These are phyloP conservation scores for Vireo griseus DNA, from an alignment of 2,797 vertebrate genomes.

Conservation along the genomic window DNA sequence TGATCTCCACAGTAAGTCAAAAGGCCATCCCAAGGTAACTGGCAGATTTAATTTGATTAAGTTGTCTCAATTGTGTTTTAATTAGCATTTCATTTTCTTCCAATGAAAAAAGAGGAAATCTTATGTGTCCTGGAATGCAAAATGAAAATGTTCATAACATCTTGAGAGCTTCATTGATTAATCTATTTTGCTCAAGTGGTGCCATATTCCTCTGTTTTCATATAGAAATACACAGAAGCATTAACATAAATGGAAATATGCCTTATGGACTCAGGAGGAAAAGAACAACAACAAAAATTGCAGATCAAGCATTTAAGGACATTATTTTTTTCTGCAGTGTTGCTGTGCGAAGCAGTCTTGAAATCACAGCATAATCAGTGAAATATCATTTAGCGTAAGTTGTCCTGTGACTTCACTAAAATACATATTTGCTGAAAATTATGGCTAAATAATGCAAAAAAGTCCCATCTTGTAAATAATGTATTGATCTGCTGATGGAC, in stretches of 20 bases:
- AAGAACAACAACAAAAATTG: neutral
- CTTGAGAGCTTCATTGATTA: neutral
- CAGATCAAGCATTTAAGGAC: neutral
- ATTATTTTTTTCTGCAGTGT: neutral
- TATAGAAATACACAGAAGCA: neutral
- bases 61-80: neutral
- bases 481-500: neutral
- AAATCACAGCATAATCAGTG: neutral
- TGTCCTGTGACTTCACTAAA: neutral
- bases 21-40: neutral
- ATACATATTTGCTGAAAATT: neutral
- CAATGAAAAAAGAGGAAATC: neutral
- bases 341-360: neutral
- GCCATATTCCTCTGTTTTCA: neutral
- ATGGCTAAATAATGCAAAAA: conserved; percentile 3
- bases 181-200: neutral
- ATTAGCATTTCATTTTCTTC: conserved; percentile 21
- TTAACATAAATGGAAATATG: neutral
- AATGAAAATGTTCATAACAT: neutral
- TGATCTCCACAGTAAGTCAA: neutral
- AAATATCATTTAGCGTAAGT: neutral
- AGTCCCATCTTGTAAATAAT: neutral
- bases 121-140: neutral
- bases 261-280: neutral
- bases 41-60: neutral